Conservation (phyloP, 2,113 vertebrate species). For the Bucco capensis region DNA sequence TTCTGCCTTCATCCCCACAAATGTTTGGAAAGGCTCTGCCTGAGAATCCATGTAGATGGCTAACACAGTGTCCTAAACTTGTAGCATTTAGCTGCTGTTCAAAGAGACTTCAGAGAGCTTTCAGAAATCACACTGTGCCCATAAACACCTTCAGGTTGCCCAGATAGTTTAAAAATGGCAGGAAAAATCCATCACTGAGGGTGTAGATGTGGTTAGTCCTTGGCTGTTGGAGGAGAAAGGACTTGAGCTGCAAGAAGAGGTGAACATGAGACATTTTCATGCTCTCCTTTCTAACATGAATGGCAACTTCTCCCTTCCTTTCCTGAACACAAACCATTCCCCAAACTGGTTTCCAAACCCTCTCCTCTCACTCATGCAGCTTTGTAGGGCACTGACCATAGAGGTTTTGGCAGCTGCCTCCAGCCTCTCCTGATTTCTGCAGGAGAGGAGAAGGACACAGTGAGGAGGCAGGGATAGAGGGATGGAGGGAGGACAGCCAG, state of each 20-base stretch:
- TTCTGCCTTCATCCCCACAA: background rate
- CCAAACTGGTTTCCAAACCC: background rate
- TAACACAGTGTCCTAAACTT: rapidly evolving
- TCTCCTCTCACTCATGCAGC: background rate
- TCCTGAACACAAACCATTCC: background rate
- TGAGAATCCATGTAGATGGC: background rate
- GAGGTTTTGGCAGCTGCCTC: background rate
- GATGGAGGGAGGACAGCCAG: background rate
- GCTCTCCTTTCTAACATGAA: rapidly evolving
- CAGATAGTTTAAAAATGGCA: background rate
- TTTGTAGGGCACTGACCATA: rapidly evolving
- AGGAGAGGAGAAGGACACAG: background rate
- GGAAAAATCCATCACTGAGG: background rate
- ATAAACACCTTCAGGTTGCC: background rate
- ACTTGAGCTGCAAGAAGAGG: background rate
- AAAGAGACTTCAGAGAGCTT: background rate
- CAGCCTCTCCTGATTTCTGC: background rate
- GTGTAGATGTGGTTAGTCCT: background rate
- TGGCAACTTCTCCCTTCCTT: rapidly evolving
- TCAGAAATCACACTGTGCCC: background rate
- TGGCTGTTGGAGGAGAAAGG: background rate
- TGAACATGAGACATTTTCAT: rapidly evolving
- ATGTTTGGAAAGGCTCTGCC: background rate
- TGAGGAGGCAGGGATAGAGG: background rate
- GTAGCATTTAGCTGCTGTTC: background rate